Conservation (phyloP, 2,797 vertebrate genomes). For the Anabacerthia variegaticeps region DNA sequence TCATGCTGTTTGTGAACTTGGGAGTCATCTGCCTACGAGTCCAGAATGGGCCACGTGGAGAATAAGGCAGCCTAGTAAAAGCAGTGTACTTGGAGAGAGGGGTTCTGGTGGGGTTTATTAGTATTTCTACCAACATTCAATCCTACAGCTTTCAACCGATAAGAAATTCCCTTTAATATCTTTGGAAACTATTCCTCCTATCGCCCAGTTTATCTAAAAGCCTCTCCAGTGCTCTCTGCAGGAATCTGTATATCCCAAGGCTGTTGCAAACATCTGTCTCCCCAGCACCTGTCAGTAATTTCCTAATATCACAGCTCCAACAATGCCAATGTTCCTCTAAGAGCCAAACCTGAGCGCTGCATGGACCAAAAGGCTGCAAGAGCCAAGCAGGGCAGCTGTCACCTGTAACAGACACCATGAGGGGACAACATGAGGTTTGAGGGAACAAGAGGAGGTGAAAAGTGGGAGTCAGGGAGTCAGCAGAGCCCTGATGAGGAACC, state of each 20-base stretch:
- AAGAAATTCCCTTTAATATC: neutral
- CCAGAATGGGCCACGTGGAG: neutral
- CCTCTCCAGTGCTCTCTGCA: neutral
- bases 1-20: neutral
- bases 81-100: neutral
- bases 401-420: neutral
- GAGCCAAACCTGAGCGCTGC: neutral
- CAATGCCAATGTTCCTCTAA: neutral
- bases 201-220: neutral
- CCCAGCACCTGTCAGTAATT: neutral
- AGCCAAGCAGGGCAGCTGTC: neutral
- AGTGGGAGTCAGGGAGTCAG: neutral
- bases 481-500: neutral
- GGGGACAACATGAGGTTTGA: neutral
- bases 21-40: neutral
- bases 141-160: neutral
- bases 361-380: neutral
- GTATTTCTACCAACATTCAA: neutral
- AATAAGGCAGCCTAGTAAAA: neutral
- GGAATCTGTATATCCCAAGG: neutral
- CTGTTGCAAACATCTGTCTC: constrained; percentile 17
- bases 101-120: neutral
- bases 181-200: neutral
- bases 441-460: neutral
- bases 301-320: neutral